Evolutionary conservation across 2,888 invertebrate genomes (phyloP), one percentile per base, ranked within the genome.

Genomic region (Pandemis cinnamomeana): DNA sequence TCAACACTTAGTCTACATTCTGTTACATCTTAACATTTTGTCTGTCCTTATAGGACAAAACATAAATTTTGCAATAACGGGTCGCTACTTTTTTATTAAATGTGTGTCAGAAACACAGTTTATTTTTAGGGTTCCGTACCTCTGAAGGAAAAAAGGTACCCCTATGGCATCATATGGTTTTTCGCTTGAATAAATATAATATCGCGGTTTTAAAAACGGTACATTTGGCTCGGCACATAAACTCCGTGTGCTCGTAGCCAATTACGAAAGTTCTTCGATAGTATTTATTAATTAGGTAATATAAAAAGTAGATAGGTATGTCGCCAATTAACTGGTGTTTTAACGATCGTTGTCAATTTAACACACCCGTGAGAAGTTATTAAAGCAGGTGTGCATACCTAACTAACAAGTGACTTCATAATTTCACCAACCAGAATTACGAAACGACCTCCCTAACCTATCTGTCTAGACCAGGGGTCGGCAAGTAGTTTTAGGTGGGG

Each of bases 181-280:
- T 36, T 36, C 27, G 27, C 27, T 36, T 2, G 27, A 36, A 36
- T 36, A 36, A 36, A 36, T 4, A 36, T 36, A 48, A 15, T 13
- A 51, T n/a, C 2, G 20, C 55, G 7, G 20, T 20, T 3, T 15
- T 20, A 20, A 55, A 15, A 8, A 20, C 0, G 8, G 7, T 15
- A 7, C 2, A 7, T 55, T 55, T 55, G 48, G 48, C 48, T 48
- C 20, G 5, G 13, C 55, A 20, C 55, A 20, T 8, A 20, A 55
- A n/a, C 20, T 55, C 20, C 7, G 20, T 8, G 55, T 20, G 4
- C 7, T 15, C 55, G 15, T 3, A 7, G 7, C 55, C 55, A 55
- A 55, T 55, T 55, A 55, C 55, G 20, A 55, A 55, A 51, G n/a
- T 51, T 51, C 20, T 55, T 55, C 55, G 55, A 55, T 55, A 55